These are phyloP conservation scores for Turnix velox DNA, from an alignment of 2,113 vertebrate species.

Conservation along the genomic window DNA sequence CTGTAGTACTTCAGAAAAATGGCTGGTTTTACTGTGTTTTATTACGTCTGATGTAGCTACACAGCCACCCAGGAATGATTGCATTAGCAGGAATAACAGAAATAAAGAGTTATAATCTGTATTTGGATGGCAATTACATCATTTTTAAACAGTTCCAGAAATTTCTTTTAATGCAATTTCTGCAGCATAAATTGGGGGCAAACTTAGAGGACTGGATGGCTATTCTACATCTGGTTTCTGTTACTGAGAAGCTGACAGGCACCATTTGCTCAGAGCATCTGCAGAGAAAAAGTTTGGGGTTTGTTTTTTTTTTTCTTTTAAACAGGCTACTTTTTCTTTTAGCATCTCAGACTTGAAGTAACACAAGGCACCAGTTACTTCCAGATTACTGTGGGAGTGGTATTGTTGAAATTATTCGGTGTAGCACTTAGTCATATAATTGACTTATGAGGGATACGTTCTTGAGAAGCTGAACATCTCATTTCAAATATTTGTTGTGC, in stretches of 20 bases:
- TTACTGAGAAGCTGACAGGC: neutral
- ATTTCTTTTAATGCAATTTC: conserved; percentile 17
- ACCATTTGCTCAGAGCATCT: neutral
- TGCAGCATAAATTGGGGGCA: neutral
- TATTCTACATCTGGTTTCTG: conserved; percentile 18
- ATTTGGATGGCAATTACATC: neutral
- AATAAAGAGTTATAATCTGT: neutral
- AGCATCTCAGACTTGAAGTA: neutral
- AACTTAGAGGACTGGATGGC: neutral
- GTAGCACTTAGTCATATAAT: neutral
- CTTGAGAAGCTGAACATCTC: neutral
- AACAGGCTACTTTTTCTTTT: neutral
- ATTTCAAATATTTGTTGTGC: neutral
- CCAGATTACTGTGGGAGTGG: neutral
- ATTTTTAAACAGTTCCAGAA: neutral
- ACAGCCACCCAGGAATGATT: neutral
- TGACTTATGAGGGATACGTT: neutral
- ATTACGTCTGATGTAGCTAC: neutral
- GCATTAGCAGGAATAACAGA: neutral
- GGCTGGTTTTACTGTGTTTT: neutral
- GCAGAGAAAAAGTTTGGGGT: neutral
- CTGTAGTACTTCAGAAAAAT: neutral
- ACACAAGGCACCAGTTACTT: neutral
- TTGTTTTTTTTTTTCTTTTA: neutral
- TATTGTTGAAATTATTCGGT: neutral